Evolutionary conservation across 1,140 invertebrate species (phyloP).

Genomic region (Meloidogyne exigua): DNA sequence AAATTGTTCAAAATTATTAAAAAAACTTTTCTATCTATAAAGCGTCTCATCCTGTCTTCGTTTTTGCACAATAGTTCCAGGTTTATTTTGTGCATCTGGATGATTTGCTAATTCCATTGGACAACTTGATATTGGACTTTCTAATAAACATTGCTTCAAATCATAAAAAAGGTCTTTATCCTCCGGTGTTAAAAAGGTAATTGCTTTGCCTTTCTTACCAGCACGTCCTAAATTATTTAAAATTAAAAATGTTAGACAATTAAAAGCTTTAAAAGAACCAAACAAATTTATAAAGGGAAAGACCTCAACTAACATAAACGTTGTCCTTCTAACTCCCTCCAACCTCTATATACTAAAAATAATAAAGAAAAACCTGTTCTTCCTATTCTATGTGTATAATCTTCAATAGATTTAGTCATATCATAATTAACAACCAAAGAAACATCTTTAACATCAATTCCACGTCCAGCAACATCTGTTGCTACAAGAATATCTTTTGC

Average conservation of each 20-base stretch:
- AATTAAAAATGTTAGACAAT: no score
- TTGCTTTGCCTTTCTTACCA: conserved; percentile 90
- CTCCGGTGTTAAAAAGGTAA: conserved; percentile 94
- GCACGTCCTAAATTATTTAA: no score
- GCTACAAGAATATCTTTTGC: conserved; percentile 96
- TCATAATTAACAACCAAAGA: conserved; percentile 86
- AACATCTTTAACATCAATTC: conserved; percentile 99
- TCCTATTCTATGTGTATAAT: conserved; percentile 98
- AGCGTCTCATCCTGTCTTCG: conserved; percentile 82
- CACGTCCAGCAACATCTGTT: conserved; percentile 97
- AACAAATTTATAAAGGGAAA: no score
- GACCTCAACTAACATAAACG: no score
- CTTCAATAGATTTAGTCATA: conserved; percentile 94
- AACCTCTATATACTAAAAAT: conserved; percentile 30
- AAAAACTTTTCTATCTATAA: conserved; percentile 47
- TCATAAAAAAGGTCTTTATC: conserved; percentile 94
- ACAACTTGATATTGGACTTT: conserved; percentile 87
- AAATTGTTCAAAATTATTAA: no score
- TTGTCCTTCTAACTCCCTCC: no score
- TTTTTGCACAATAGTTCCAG: conserved; percentile 86
- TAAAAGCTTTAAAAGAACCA: no score
- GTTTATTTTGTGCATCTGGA: conserved; percentile 95
- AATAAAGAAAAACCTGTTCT: conserved; percentile 71
- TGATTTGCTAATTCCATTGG: conserved; percentile 95
- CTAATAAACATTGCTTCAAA: conserved; percentile 74